These are phyloP conservation scores for Dendrocincla tyrannina DNA, from an alignment of 2,797 vertebrate genomes.

Conservation along the genomic window DNA sequence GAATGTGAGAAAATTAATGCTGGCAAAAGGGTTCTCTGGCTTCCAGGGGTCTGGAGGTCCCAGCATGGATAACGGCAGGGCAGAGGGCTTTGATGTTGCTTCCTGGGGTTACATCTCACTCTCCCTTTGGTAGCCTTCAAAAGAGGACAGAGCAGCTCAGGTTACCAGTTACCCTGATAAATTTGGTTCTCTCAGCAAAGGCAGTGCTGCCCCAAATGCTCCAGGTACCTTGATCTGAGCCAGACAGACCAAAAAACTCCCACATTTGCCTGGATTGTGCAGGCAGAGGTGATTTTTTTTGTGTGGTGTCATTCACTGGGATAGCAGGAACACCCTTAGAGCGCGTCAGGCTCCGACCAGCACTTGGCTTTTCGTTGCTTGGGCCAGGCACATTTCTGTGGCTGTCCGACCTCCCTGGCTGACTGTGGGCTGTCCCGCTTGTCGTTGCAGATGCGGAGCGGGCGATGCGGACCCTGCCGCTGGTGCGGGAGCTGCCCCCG, in stretches of 20 bases:
- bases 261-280: accelerated
- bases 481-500: neutral
- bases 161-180: accelerated
- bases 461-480: neutral
- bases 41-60: neutral
- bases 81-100: neutral
- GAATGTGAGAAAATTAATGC: neutral
- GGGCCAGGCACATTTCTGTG: neutral
- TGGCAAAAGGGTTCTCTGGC: neutral
- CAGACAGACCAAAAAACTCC: neutral
- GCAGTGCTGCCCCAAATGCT: neutral
- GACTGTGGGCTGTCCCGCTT: neutral
- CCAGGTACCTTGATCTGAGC: neutral
- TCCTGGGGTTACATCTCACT: neutral
- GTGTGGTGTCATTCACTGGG: neutral
- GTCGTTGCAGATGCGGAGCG: conserved; percentile 7
- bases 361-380: neutral
- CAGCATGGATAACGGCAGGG: accelerated
- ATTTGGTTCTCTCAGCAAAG: neutral
- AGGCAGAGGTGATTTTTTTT: neutral
- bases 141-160: neutral
- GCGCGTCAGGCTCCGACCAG: accelerated
- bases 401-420: accelerated
- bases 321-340: too few species aligned
- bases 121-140: neutral